phyloP scores from a whole-genome alignment of 2,113 vertebrate genomes.

The Solea senegalensis region DNA sequence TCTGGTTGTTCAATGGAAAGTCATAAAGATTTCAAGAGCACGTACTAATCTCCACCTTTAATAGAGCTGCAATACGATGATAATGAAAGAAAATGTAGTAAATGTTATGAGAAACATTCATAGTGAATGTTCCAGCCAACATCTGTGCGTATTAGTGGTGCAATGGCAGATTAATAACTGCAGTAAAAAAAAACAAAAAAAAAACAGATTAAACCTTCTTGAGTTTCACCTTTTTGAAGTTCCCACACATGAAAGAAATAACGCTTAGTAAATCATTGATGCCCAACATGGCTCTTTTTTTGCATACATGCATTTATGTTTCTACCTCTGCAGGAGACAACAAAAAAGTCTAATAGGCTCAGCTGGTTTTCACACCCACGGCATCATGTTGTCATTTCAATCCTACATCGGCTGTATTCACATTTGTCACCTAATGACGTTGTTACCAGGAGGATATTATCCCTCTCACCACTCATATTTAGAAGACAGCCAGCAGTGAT shows the following conservation, averaged over 20 bases:
- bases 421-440: constrained; percentile 61
- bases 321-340: constrained; percentile 14
- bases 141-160: not conserved
- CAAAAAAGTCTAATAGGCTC: constrained; percentile 34
- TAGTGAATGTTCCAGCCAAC: not conserved
- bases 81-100: not conserved
- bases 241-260: not conserved
- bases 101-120: constrained; percentile 1
- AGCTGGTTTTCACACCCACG: constrained; percentile 42
- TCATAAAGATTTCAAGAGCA: not conserved
- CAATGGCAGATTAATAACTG: too few species aligned
- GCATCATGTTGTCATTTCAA: constrained; percentile 45
- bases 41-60: not conserved
- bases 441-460: constrained; percentile 66
- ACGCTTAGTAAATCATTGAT: not conserved
- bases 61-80: not conserved
- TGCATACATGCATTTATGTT: not conserved
- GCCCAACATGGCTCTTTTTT: not conserved
- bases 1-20: not conserved
- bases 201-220: not conserved
- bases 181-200: too few species aligned
- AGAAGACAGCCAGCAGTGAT: constrained; percentile 57
- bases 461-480: constrained; percentile 52
- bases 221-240: not conserved
- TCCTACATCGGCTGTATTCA: constrained; percentile 41